Conservation (phyloP, 2,113 vertebrate species). For the Chamaea fasciata region DNA sequence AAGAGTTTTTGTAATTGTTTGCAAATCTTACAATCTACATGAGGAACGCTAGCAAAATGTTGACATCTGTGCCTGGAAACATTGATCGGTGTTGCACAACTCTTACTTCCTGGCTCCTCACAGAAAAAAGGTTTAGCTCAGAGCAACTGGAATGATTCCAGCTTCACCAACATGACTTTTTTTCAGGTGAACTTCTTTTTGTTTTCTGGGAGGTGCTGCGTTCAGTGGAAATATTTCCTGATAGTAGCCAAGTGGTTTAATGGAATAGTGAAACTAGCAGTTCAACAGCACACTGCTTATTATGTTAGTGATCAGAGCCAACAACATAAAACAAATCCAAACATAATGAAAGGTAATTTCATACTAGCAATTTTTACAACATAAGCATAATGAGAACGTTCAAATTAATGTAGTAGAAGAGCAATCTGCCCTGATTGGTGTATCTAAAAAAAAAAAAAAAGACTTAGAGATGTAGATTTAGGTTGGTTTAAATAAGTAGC, state of each 20-base stretch:
- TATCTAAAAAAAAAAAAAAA: background rate
- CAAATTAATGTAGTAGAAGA: background rate
- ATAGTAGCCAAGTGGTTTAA: background rate
- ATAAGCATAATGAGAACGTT: background rate
- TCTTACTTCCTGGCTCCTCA: background rate
- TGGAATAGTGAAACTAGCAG: background rate
- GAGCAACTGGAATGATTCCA: background rate
- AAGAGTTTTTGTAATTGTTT: background rate
- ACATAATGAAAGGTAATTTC: background rate
- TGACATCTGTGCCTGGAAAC: background rate
- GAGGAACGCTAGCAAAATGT: background rate
- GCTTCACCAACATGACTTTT: background rate
- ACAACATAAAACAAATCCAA: background rate
- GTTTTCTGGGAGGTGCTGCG: background rate
- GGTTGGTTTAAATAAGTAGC: background rate
- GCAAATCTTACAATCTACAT: background rate
- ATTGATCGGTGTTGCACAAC: no score
- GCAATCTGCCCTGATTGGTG: background rate
- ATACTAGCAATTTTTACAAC: background rate
- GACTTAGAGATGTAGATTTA: background rate
- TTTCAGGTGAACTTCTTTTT: background rate
- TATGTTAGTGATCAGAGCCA: background rate
- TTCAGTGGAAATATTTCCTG: background rate
- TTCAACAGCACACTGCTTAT: background rate
- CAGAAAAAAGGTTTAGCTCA: background rate